Base-by-base conservation (phyloP, 2,113 vertebrate species). In the Amia ocellicauda region DNA sequence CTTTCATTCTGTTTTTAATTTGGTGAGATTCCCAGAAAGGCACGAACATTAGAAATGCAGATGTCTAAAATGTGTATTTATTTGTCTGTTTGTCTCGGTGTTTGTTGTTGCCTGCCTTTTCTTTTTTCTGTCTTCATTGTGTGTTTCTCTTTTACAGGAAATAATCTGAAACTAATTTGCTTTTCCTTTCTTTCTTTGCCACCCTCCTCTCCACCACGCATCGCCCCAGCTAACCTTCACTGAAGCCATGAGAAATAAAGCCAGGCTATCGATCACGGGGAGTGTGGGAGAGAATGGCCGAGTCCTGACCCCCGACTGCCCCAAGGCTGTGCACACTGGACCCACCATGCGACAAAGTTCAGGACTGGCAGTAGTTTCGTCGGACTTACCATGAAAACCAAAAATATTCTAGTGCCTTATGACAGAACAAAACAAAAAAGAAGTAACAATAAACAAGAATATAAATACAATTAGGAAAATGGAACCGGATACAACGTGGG, bases 381-480 rank as follows among this genome's bases (percentile, higher is more conserved):
- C 94, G 64, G 93, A 97, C 90, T 92, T 97, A 89, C 94, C 95
- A 92, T 98, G 91, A 97, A 94, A 96, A 97, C 94, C 95, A 98
- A 99, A 98, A 96, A 91, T 85, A 92, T 93, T 91, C 64, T 91
- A 89, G 97, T 99, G 97, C 97, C 97, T 99, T 99, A 99, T 92
- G 80, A 83, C 87, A 66, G 80, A 90, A 92, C 73, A 69, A 78
- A 71, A 58, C 45, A 67, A 58, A 73, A 31, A 71, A 64, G 74
- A 63, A 68, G 63, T 73, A 78, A 68, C 55, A 67, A 24, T 29
- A 74, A 62, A 68, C 66, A 65, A 58, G 71, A 58, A 73, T 56
- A 62, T 31, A 71, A 14, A 58, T 28, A 64, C 20, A 29, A 43
- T 14, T 47, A 4, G 2, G 45, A 28, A 8, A 4, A 23, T 31